Conservation (phyloP, 2,797 vertebrate genomes). For the Neopelma chrysocephalum region DNA sequence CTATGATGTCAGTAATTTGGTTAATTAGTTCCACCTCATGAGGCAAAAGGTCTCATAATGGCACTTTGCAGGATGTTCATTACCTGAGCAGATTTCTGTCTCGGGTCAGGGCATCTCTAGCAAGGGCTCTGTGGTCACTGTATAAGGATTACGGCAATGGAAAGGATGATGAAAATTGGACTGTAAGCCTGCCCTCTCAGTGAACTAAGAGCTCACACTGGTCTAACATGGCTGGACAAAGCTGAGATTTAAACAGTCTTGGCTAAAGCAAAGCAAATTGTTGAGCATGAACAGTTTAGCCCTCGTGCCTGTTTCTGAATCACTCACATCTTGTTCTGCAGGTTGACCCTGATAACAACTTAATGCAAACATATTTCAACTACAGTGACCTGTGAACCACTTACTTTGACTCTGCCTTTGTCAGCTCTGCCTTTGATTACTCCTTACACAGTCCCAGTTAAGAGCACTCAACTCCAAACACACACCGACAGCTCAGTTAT, state of each 20-base stretch:
- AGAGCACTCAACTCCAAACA: background rate
- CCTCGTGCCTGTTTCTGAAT: background rate
- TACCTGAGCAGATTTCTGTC: conserved; percentile 22
- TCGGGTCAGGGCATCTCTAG: conserved; percentile 1
- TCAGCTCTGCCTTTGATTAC: conserved; percentile 23
- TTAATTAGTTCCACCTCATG: conserved; percentile 49
- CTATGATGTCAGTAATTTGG: conserved; percentile 30
- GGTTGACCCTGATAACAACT: conserved; percentile 1
- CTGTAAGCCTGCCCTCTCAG: background rate
- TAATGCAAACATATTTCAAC: conserved; percentile 19
- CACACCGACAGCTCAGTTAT: background rate
- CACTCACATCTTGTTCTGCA: background rate
- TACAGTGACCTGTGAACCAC: background rate
- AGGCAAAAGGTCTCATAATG: conserved; percentile 28
- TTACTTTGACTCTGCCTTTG: conserved; percentile 12
- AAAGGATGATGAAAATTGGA: background rate
- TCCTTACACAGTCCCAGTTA: background rate
- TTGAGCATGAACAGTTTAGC: background rate
- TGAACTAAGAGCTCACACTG: background rate
- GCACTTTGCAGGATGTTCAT: conserved; percentile 22
- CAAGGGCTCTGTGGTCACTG: conserved; percentile 13
- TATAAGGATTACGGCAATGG: background rate
- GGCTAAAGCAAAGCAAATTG: conserved; percentile 15
- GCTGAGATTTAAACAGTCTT: conserved; percentile 2
- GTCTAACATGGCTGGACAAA: conserved; percentile 4